Base-by-base conservation (phyloP, 2,113 vertebrate species). In the Sus scrofa region DNA sequence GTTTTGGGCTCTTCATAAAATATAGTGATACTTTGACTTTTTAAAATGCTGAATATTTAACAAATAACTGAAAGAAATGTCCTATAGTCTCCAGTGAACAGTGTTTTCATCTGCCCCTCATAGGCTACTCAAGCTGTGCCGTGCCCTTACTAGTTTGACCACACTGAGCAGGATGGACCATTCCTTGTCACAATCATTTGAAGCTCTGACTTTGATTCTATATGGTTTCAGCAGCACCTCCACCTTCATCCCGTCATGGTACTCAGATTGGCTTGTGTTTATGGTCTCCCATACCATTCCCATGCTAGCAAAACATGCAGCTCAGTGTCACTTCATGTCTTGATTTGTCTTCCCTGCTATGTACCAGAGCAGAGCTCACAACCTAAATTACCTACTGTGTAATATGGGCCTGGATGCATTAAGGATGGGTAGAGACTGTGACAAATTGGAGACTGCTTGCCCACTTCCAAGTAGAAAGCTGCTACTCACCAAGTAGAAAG, bases 351-450 rank as follows among this genome's bases (percentile, higher is more conserved):
- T 70, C 71, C 26, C 11, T 67, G 52, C 50, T 86, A 1, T 27
- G 12, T 27, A 37, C n/a, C n/a, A 92, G 63, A 86, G 8, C 60
- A 52, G 70, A 30, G 22, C 3, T 27, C 18, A 34, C 39, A 75
- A 2, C 7, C 73, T 56, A 8, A 70, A n/a, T 26, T 68, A 22
- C 39, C 27, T 16, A 12, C 22, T 6, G n/a, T 63, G 14, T 34
- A 10, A 15, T 24, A 1, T 3, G 6, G 39, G 26, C 9, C 15
- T 22, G 18, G 9, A 30, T 1, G 22, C 16, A 26, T 24, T 52
- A 85, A 32, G 52, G 14, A 54, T 12, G 15, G n/a, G 18, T 30
- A 14, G 16, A 71, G 37, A 58, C 30, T 50, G 14, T 27, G 32
- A 44, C n/a, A 70, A 54, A 62, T 22, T 50, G 54, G 30, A 65